Evolutionary conservation across 2,888 invertebrate genomes (phyloP).

Genomic region (Proisotoma minuta): DNA sequence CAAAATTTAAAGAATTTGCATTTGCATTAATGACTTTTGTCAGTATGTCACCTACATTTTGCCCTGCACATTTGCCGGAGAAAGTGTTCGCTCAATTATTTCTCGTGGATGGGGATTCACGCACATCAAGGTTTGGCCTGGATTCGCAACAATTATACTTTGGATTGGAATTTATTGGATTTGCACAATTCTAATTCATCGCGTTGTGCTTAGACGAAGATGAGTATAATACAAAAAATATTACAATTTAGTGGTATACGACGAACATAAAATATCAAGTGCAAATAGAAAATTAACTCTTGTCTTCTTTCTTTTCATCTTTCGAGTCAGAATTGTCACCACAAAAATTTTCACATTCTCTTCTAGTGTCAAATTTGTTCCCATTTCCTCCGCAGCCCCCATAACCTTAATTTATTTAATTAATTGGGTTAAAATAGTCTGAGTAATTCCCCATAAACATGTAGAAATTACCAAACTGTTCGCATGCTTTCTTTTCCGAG

Average conservation of each 20-base stretch:
- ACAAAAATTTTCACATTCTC: constrained; percentile 15
- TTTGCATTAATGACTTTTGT: background rate
- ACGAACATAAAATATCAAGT: too few relatives aligned
- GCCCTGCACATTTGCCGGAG: constrained; percentile 30
- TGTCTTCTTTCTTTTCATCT: too few relatives aligned
- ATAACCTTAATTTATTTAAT: too few relatives aligned
- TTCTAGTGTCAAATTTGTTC: constrained; percentile 13
- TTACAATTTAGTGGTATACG: too few relatives aligned
- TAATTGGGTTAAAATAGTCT: too few relatives aligned
- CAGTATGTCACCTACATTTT: constrained; percentile 55
- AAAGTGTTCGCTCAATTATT: constrained; percentile 31
- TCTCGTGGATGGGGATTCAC: constrained; percentile 15
- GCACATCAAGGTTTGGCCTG: background rate
- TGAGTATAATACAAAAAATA: background rate
- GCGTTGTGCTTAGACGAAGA: background rate
- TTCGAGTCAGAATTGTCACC: background rate
- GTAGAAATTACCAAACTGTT: background rate
- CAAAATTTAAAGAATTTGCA: background rate
- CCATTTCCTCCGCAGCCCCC: constrained; percentile 16
- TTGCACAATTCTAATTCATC: background rate
- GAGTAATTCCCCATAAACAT: too few relatives aligned
- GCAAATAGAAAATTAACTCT: too few relatives aligned
- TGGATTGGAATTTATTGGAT: background rate
- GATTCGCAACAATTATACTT: background rate
- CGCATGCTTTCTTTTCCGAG: background rate